Evolutionary conservation across 2,888 invertebrate species (phyloP).

Genomic region (Hofmannophila pseudospretella): DNA sequence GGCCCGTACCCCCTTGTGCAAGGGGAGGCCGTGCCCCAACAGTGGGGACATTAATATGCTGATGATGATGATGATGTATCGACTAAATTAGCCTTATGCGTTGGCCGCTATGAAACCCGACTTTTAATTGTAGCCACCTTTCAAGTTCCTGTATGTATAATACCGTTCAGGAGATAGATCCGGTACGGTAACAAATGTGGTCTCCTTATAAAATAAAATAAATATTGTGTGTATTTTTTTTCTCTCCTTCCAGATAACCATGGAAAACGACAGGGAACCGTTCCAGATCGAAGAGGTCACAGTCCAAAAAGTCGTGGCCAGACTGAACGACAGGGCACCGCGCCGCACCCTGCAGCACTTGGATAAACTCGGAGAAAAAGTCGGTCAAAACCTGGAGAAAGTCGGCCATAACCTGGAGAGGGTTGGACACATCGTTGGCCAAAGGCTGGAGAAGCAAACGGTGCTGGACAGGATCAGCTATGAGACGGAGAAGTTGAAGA

Average conservation of each 20-base stretch:
- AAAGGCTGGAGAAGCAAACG: not conserved
- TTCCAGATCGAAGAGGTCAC: conserved; percentile 35
- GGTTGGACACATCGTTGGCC: conserved; percentile 8
- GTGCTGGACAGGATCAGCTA: conserved; percentile 49
- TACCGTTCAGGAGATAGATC: too few relatives aligned
- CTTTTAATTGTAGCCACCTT: too few relatives aligned
- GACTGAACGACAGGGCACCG: conserved; percentile 35
- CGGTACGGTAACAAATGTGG: too few relatives aligned
- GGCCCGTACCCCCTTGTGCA: too few relatives aligned
- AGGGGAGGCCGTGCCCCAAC: too few relatives aligned
- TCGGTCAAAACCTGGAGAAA: conserved; percentile 7
- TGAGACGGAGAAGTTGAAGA: conserved; percentile 53
- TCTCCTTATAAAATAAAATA: too few relatives aligned
- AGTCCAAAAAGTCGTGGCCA: conserved; percentile 32
- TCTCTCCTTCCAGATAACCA: conserved; percentile 23
- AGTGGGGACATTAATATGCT: too few relatives aligned
- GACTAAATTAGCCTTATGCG: too few relatives aligned
- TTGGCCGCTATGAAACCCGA: too few relatives aligned
- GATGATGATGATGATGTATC: too few relatives aligned
- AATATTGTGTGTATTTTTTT: too few relatives aligned
- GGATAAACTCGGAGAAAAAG: conserved; percentile 16
- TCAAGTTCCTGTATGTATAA: too few relatives aligned
- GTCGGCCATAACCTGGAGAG: conserved; percentile 16
- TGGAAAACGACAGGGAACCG: conserved; percentile 43
- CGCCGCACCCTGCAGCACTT: conserved; percentile 24